These are phyloP conservation scores for Chondrilla cf. caribensis DNA, from an alignment of 37 sponge, comb jelly and placozoan genomes.

Conservation along the genomic window DNA sequence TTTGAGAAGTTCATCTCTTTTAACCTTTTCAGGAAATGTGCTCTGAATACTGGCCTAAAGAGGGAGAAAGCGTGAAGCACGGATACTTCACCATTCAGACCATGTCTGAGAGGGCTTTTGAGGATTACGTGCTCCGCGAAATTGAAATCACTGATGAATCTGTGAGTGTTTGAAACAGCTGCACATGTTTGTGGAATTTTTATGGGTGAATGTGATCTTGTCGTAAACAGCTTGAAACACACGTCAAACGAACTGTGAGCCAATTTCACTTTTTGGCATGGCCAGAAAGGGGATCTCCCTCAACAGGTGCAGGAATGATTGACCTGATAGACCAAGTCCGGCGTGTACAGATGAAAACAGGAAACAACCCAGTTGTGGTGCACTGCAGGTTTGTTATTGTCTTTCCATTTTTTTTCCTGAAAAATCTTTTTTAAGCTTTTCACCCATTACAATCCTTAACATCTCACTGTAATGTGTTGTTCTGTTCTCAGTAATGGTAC, in stretches of 20 bases:
- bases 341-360: conserved; percentile 63
- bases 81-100: conserved; percentile 19
- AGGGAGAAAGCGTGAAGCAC: conserved; percentile 1
- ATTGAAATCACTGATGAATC: conserved; percentile 58
- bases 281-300: conserved; percentile 79
- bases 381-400: conserved; percentile 83
- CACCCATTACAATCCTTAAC: neutral
- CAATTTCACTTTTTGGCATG: conserved; percentile 84
- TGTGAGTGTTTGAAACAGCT: conserved; percentile 19
- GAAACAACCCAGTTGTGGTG: conserved; percentile 81
- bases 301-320: conserved; percentile 56
- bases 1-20: too few species aligned
- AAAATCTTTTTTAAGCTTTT: neutral
- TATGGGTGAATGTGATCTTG: neutral
- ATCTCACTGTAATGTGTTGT: too few species aligned
- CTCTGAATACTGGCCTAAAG: conserved; percentile 73
- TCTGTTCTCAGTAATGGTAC: conserved; percentile 65
- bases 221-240: too few species aligned
- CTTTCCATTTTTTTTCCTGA: neutral
- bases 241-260: conserved; percentile 27
- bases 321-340: conserved; percentile 80
- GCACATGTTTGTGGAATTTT: neutral
- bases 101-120: conserved; percentile 10
- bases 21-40: conserved; percentile 73
- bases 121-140: conserved; percentile 57